Base-by-base conservation (phyloP, 2,888 invertebrate species). In the Mimumesa dahlbomi region DNA sequence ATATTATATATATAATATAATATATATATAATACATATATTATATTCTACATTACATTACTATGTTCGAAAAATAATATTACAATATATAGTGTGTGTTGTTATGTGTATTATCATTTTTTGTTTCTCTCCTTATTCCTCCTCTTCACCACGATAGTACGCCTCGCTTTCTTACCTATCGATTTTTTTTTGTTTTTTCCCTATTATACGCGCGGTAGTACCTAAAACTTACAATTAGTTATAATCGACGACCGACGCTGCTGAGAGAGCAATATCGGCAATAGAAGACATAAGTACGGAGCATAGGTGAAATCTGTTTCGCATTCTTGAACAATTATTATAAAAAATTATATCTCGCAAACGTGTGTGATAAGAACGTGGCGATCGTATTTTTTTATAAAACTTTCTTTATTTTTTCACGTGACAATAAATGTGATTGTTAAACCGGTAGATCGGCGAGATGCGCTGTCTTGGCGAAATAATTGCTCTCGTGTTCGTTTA, bases 21-120 rank as follows among this genome's bases (percentile, higher is more conserved):
- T 67, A 67, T 59, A 75, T 73, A 80, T 81, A 79, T 63, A 74
- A 72, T 81, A 80, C 79, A 76, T 83, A 82, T 82, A 81, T 82
- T 82, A 83, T 86, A 87, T 84, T 85, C 87, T 89, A 88, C 86
- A 87, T 88, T 88, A 88, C 83, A 84, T 84, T 85, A 82, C 88
- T 88, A 88, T 83, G 84, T 88, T 88, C 87, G 83, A 89, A 89
- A 88, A 89, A 89, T 89, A 89, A 88, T 87, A 88, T 88, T 87
- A 88, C 85, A 88, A 87, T 88, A 87, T 87, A 85, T 87, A 83
- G 77, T 82, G 80, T 85, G 82, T 82, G 81, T 82, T 79, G 75
- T 81, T 84, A 81, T 78, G 85, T 83, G 77, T 85, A 81, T 83
- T 75, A 75, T 69, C 68, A 62, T 68, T 50, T 59, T 62, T 65